These are phyloP conservation scores for Cylloceria caligata DNA, from an alignment of 2,888 invertebrate genomes.

Conservation along the genomic window DNA sequence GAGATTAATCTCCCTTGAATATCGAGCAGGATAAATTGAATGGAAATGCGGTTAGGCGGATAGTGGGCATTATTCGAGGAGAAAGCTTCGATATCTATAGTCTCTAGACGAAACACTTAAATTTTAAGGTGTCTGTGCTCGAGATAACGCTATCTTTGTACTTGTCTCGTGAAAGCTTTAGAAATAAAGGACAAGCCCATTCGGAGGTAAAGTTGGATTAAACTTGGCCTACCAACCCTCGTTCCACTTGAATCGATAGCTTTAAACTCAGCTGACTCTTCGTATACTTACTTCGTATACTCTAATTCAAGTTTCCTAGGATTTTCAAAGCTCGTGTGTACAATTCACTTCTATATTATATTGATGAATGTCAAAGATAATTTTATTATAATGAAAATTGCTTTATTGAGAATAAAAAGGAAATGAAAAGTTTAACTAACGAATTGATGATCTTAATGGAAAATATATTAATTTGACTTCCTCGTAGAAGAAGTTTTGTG, in stretches of 20 bases:
- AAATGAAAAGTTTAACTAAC: no score
- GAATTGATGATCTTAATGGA: no score
- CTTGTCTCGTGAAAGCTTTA: slow-evolving; percentile 14
- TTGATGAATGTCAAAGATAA: background rate
- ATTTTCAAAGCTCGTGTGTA: background rate
- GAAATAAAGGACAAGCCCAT: slow-evolving; percentile 3
- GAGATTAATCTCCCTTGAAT: slow-evolving; percentile 27
- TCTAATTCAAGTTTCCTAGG: background rate
- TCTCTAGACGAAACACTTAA: background rate
- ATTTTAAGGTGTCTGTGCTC: background rate
- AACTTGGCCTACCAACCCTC: slow-evolving; percentile 49
- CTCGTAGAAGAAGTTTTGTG: no score
- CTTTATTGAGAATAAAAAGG: no score
- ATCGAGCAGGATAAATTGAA: slow-evolving; percentile 39
- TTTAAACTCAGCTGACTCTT: background rate
- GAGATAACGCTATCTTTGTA: background rate
- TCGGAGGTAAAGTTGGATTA: slow-evolving; percentile 58
- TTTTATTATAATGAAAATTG: background rate
- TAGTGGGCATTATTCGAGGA: background rate
- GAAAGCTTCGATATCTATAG: slow-evolving; percentile 5
- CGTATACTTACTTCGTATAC: background rate
- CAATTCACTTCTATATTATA: background rate
- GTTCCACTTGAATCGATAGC: background rate
- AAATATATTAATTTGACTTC: no score
- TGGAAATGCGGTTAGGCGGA: slow-evolving; percentile 17